Percentiles rank a stretch among this genome's conserved stretches.
These are phyloP conservation scores for Datnioides undecimradiatus DNA, from an alignment of 2,113 vertebrate genomes.

Conservation along the genomic window DNA sequence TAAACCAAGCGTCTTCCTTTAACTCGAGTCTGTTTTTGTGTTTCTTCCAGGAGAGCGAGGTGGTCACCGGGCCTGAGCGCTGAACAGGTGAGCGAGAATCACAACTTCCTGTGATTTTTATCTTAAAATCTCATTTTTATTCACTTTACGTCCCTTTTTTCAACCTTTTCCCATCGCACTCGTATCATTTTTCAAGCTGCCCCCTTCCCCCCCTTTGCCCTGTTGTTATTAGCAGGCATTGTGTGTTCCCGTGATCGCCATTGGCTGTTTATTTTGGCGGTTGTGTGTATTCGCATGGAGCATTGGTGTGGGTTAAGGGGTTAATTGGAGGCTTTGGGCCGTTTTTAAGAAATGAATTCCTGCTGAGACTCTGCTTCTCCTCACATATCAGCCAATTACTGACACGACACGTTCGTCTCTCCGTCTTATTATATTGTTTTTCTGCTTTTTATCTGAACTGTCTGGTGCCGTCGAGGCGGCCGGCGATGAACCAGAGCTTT, in stretches of 20 bases:
- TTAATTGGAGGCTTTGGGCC: conserved; percentile 67
- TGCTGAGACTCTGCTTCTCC: conserved; percentile 13
- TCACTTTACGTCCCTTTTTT: neutral
- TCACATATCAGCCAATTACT: conserved; percentile 57
- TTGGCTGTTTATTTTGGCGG: conserved; percentile 53
- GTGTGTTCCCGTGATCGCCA: conserved; percentile 16
- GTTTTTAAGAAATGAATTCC: conserved; percentile 54
- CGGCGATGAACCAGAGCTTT: neutral
- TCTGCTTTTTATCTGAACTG: neutral
- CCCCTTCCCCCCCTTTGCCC: neutral
- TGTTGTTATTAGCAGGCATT: neutral
- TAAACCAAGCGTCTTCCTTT: no score
- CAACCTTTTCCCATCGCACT: neutral
- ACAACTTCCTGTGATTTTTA: neutral
- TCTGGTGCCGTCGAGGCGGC: neutral
- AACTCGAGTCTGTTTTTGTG: neutral
- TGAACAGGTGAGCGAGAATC: conserved; percentile 41
- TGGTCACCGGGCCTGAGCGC: conserved; percentile 24
- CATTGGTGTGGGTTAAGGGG: conserved; percentile 33
- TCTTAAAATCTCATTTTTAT: conserved; percentile 2
- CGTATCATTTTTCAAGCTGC: neutral
- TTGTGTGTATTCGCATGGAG: neutral
- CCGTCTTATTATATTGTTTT: neutral
- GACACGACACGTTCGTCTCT: conserved; percentile 7
- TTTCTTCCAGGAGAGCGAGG: conserved; percentile 33